Conservation (phyloP, 2,888 invertebrate species). For the Agrochola litura region DNA sequence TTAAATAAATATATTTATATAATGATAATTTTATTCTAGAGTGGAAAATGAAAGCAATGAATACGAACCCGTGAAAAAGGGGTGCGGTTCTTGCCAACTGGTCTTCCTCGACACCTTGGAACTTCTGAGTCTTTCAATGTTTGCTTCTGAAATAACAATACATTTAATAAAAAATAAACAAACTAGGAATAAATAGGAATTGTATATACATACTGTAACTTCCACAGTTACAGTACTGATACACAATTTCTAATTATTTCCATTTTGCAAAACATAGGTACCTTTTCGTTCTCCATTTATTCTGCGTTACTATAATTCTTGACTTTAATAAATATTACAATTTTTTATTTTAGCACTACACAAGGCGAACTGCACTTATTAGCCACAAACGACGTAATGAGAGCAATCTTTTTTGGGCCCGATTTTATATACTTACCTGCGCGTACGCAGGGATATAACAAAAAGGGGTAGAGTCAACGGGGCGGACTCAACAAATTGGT, state of each 20-base stretch:
- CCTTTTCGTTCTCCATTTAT: slow-evolving; percentile 43
- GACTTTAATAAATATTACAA: neutral
- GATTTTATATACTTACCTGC: slow-evolving; percentile 51
- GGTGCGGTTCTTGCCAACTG: slow-evolving; percentile 72
- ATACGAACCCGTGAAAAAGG: slow-evolving; percentile 73
- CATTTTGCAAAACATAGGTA: neutral
- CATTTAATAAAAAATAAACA: no score
- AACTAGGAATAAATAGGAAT: no score
- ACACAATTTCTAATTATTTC: neutral
- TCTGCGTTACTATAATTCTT: neutral
- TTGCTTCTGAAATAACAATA: slow-evolving; percentile 22
- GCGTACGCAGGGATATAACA: slow-evolving; percentile 42
- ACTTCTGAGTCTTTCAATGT: neutral
- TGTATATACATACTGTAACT: no score
- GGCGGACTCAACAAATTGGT: neutral
- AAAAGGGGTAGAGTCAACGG: slow-evolving; percentile 47
- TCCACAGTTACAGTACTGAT: no score
- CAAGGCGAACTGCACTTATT: slow-evolving; percentile 8
- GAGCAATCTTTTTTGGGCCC: neutral
- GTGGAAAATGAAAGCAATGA: neutral
- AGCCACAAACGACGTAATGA: slow-evolving; percentile 28
- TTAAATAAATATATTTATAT: neutral
- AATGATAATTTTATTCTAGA: neutral
- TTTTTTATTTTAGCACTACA: neutral
- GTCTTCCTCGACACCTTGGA: slow-evolving; percentile 73